These are phyloP conservation scores for Chrysocyon brachyurus DNA, from an alignment of 2,797 vertebrate species.

Conservation along the genomic window DNA sequence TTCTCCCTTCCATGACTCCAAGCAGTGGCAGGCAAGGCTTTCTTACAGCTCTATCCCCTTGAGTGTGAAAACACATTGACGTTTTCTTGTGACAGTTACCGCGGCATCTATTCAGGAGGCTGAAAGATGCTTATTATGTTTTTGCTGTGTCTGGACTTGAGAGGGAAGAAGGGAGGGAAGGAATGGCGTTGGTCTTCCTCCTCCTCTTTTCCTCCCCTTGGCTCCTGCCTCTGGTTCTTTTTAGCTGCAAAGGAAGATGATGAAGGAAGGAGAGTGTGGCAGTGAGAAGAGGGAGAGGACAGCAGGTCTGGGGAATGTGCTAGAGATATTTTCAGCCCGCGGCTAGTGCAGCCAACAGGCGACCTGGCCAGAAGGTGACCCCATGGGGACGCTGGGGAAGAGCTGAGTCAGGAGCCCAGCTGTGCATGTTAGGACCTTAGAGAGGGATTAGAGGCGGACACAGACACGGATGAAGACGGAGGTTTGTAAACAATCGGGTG, in stretches of 20 bases:
- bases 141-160: conserved; percentile 13
- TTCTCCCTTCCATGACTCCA: neutral
- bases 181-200: neutral
- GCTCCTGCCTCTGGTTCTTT: neutral
- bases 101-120: neutral
- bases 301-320: neutral
- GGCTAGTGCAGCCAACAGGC: neutral
- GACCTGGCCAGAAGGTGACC: neutral
- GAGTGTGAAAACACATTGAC: conserved; percentile 15
- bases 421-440: neutral
- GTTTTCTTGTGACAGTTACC: conserved; percentile 7
- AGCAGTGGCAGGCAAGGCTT: neutral
- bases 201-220: neutral
- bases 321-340: neutral
- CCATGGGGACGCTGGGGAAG: neutral
- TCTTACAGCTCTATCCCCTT: neutral
- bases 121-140: conserved; percentile 54
- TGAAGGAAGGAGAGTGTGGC: neutral
- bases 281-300: neutral
- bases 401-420: neutral
- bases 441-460: neutral
- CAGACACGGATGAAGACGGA: neutral
- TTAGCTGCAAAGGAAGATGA: neutral
- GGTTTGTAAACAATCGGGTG: rapidly evolving
- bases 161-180: neutral